Base-by-base conservation (phyloP, 2,797 vertebrate species). In the Lophius americanus region DNA sequence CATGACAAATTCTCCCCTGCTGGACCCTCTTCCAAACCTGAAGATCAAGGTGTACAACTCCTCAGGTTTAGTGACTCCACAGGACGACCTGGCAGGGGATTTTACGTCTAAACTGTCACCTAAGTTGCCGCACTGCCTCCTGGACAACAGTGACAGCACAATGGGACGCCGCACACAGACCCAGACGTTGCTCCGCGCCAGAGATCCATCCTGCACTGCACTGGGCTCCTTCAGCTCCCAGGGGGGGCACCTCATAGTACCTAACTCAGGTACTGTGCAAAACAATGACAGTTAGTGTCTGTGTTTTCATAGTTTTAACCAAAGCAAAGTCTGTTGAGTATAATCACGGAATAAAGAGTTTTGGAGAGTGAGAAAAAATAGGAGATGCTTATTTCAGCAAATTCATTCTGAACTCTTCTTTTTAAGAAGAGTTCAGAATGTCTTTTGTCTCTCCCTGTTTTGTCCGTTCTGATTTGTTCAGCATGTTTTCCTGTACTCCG, bases 21-120 rank as follows among this genome's bases (percentile, higher is more conserved):
- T 99, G 70, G 98, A 99, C 82, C 97, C 98, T 0, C 91, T 99
- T 43, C 98, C 98, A 55, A 98, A 97, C 91, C 86, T 98, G 86
- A 98, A 99, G 90, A 98, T 98, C 86, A 99, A 99, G 86, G 97
- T 99, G 65, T 99, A 96, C 84, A 98, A 97, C 85, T 98, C 95
- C 6, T 96, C 97, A 0, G 96, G 96, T 0, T 88, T 96, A 47
- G 95, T 97, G 74, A 98, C 97, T 0, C 96, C 98, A 0, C 97
- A 98, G 87, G 98, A 98, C 46, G 97, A 98, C 75, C 93, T 97
- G 35, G 94, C 94, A 7, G 97, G 90, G n/a, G 91, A 98, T 70
- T 94, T 97, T 74, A 94, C 96, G 6, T 95, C 96, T 68, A 98
- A 97, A 81, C 92, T 98, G 32, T 98, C 97, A 0, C 97, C 98